Conservation (phyloP, 2,888 invertebrate species). For the Cataglyphis livida region DNA sequence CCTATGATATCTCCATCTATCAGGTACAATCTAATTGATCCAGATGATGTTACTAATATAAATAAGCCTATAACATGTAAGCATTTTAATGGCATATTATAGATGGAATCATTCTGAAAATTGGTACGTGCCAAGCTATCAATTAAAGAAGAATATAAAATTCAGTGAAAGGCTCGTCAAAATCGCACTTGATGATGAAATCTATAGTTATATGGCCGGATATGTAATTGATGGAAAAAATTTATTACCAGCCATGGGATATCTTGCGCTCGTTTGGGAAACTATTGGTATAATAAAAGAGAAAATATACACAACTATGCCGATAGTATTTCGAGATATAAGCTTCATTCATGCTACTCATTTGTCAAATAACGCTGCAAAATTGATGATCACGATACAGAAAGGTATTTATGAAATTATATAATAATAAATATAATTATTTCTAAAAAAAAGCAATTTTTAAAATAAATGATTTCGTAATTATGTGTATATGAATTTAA, state of each 20-base stretch:
- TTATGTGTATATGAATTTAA: not conserved
- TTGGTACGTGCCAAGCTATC: not conserved
- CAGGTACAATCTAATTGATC: no score
- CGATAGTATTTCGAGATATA: constrained; percentile 80
- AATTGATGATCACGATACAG: constrained; percentile 81
- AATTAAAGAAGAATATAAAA: not conserved
- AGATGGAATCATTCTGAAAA: constrained; percentile 1
- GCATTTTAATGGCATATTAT: not conserved
- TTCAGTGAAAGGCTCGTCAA: constrained; percentile 77
- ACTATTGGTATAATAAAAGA: constrained; percentile 83
- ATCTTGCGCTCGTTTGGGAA: constrained; percentile 86
- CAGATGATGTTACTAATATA: no score
- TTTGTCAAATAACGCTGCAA: constrained; percentile 82
- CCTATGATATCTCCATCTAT: not conserved
- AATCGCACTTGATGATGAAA: constrained; percentile 80
- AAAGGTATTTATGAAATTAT: constrained; percentile 69
- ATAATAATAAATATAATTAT: no score
- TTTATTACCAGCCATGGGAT: constrained; percentile 88
- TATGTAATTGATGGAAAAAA: constrained; percentile 88
- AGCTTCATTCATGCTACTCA: constrained; percentile 88
- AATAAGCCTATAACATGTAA: no score
- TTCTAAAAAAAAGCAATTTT: not conserved
- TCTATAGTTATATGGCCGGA: constrained; percentile 85
- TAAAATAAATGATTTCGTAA: not conserved
- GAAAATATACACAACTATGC: constrained; percentile 85